Evolutionary conservation across 2,888 invertebrate species (phyloP), one percentile per base, ranked within the genome.

Genomic region (Portevinia maculata): DNA sequence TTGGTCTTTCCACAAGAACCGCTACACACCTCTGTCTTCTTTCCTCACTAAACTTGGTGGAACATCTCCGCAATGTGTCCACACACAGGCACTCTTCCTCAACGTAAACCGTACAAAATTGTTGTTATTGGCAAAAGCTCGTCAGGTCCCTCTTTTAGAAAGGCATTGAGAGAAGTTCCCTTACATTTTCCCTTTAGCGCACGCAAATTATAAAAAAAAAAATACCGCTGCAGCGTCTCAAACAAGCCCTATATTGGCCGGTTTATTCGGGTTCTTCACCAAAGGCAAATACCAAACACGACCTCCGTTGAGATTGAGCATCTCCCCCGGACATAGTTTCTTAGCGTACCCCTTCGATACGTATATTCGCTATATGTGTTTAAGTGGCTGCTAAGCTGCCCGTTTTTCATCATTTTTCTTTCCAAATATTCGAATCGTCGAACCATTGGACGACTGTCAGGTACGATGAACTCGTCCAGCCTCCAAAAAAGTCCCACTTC

Each of bases 211-310:
- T n/a, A n/a, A n/a, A n/a, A n/a, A n/a, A n/a, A n/a, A n/a, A n/a
- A n/a, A n/a, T n/a, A n/a, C n/a, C n/a, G 84, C 85, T 0, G 88
- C 88, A 4, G 88, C 88, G 0, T 88, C 88, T 89, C 88, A 88
- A 0, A 89, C 88, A 4, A 88, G 46, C 34, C 88, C 75, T 1
- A 87, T 30, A 62, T 86, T 85, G 34, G 71, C 78, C 1, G 85
- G 86, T 59, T 88, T 88, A 21, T 87, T 87, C 5, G 86, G 81
- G 17, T 84, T 86, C 41, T 7, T 48, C 0, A 75, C 64, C 0
- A 70, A 62, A 67, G 84, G 85, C 15, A 85, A 34, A 67, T 84
- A 84, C 85, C 84, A 86, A 6, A 70, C 55, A 1, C 39, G 32
- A n/a, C n/a, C n/a, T 15, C 50, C 57, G 11, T 11, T n/a, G n/a